A percentile compares a stretch with the other conserved stretches of the same genome.
Conservation (phyloP, 1,140 invertebrate species). For the Aphidius ervi region DNA sequence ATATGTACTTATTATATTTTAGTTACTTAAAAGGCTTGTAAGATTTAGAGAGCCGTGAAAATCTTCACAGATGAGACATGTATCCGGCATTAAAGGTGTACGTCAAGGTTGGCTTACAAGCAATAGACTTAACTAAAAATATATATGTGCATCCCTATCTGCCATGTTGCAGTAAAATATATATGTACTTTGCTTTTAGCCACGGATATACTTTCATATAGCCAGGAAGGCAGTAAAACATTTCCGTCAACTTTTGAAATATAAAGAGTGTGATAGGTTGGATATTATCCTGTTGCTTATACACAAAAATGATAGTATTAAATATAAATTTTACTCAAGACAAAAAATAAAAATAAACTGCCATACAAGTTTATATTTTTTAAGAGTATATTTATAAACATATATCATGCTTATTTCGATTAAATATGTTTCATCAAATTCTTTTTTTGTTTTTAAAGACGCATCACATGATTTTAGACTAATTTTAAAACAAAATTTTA, state of each 20-base stretch:
- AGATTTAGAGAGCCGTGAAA: conserved; percentile 38
- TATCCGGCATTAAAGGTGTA: conserved; percentile 2
- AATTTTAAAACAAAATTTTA: no score
- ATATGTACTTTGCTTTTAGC: no score
- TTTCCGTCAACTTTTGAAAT: conserved; percentile 35
- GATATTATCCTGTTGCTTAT: not conserved
- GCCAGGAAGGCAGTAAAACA: conserved; percentile 25
- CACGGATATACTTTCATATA: not conserved
- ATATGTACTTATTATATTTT: no score
- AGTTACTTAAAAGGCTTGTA: not conserved
- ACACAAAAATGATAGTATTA: conserved; percentile 15
- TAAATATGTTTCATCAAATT: not conserved
- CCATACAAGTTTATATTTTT: not conserved
- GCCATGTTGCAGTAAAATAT: no score
- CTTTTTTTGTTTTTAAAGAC: no score
- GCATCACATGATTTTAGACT: no score
- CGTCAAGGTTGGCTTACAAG: conserved; percentile 11
- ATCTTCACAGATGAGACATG: conserved; percentile 27
- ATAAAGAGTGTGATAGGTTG: conserved; percentile 22
- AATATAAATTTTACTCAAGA: conserved; percentile 7
- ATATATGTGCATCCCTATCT: not conserved
- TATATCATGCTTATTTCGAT: conserved; percentile 8
- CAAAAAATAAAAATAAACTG: conserved; percentile 31
- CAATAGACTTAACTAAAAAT: not conserved
- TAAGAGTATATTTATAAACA: no score